Conservation (phyloP, 2,888 invertebrate species). For the Andrena bucephala region DNA sequence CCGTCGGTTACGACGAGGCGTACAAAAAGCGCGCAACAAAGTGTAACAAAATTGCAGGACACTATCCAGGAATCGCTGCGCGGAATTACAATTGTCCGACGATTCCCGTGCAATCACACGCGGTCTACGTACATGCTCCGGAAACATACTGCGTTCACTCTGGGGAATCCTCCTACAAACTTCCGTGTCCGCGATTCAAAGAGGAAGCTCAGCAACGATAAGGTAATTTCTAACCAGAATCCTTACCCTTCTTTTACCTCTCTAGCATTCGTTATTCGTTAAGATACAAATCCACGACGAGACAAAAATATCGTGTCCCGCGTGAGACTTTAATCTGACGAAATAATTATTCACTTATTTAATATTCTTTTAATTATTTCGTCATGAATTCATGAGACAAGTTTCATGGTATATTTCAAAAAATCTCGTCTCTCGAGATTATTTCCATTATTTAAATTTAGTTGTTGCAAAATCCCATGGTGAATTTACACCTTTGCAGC, state of each 20-base stretch:
- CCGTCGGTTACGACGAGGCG: slow-evolving; percentile 40
- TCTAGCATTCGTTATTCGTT: not conserved
- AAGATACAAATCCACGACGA: no score
- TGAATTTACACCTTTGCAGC: no score
- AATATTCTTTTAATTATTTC: no score
- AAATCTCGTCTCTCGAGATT: no score
- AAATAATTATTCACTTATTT: no score
- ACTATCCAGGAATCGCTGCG: slow-evolving; percentile 49
- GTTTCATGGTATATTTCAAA: no score
- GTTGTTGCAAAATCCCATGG: no score
- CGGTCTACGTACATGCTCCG: not conserved
- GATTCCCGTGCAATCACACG: slow-evolving; percentile 34
- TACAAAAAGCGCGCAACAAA: slow-evolving; percentile 54
- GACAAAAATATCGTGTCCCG: no score
- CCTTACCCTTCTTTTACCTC: not conserved
- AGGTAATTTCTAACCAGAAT: not conserved
- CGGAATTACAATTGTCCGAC: slow-evolving; percentile 46
- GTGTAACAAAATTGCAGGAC: slow-evolving; percentile 59
- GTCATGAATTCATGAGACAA: no score
- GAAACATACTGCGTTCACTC: not conserved
- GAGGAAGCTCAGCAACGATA: not conserved
- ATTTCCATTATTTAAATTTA: no score
- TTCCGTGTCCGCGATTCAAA: not conserved
- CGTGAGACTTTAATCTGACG: no score
- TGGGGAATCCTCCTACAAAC: slow-evolving; percentile 29